These are phyloP conservation scores for Helostoma temminkii DNA, from an alignment of 2,797 vertebrate genomes.

Conservation along the genomic window DNA sequence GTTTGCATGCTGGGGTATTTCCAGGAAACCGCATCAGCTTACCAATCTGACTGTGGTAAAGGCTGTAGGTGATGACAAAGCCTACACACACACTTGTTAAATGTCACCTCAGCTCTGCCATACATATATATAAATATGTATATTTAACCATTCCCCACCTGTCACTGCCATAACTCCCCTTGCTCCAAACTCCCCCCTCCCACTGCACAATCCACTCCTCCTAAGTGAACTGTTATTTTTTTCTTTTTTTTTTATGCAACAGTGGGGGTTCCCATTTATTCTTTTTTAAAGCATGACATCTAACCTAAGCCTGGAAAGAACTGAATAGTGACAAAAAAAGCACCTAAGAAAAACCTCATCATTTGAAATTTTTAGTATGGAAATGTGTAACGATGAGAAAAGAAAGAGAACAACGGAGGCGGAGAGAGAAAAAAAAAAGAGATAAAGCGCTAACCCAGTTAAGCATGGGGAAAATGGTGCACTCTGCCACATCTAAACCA, in stretches of 20 bases:
- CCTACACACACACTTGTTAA: conserved; percentile 72
- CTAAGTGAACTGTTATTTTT: conserved; percentile 13
- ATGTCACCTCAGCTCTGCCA: conserved; percentile 75
- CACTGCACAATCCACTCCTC: conserved; percentile 44
- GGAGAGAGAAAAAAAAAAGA: conserved; percentile 3
- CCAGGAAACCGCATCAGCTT: conserved; percentile 74
- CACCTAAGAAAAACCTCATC: conserved; percentile 44
- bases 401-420: conserved; percentile 35
- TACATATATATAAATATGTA: conserved; percentile 38
- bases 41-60: conserved; percentile 44
- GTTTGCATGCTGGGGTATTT: conserved; percentile 78
- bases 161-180: conserved; percentile 49
- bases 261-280: conserved; percentile 38
- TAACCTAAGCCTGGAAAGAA: conserved; percentile 65
- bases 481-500: conserved; percentile 42
- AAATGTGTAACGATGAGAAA: conserved; percentile 42
- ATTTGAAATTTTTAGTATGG: conserved; percentile 40
- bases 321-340: conserved; percentile 50
- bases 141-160: conserved; percentile 52
- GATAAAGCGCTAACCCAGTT: conserved; percentile 49
- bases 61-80: conserved; percentile 32
- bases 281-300: conserved; percentile 22
- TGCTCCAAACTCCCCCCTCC: conserved; percentile 69
- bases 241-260: conserved; percentile 24
- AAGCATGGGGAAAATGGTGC: conserved; percentile 46